Evolutionary conservation across 2,888 invertebrate genomes (phyloP).

Genomic region (Andricus quercusramuli): DNA sequence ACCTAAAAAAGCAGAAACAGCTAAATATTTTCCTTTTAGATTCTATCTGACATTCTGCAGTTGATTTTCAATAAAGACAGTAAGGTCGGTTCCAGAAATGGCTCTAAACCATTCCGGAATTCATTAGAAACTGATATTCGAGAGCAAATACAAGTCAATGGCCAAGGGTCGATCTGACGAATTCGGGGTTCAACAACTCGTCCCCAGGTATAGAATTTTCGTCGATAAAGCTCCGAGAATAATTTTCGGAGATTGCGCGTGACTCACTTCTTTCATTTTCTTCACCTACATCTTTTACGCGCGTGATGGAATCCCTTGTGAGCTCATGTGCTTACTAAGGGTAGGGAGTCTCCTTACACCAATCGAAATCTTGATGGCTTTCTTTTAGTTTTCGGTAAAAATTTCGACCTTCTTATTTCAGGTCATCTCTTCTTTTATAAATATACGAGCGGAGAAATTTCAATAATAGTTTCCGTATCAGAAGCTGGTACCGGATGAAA

Average conservation of each 20-base stretch:
- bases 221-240: slow-evolving; percentile 40
- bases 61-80: not conserved
- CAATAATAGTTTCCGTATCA: not conserved
- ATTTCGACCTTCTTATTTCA: not conserved
- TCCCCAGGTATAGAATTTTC: slow-evolving; percentile 21
- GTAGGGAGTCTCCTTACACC: not conserved
- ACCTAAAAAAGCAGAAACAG: not conserved
- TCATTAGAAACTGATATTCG: not conserved
- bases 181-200: slow-evolving; percentile 21
- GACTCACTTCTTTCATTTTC: slow-evolving; percentile 12
- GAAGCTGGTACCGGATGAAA: not conserved
- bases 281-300: slow-evolving; percentile 31
- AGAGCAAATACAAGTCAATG: not conserved
- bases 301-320: slow-evolving; percentile 9
- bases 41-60: not conserved
- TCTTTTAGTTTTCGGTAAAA: not conserved
- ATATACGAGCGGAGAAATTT: not conserved
- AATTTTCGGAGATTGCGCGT: slow-evolving; percentile 41
- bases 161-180: slow-evolving; percentile 6
- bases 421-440: not conserved
- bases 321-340: not conserved
- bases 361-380: slow-evolving; percentile 10
- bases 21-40: not conserved
- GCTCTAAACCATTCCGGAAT: not conserved
- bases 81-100: not conserved